These are phyloP conservation scores for Lamproptera curius DNA, from an alignment of 2,888 invertebrate species.

Conservation along the genomic window DNA sequence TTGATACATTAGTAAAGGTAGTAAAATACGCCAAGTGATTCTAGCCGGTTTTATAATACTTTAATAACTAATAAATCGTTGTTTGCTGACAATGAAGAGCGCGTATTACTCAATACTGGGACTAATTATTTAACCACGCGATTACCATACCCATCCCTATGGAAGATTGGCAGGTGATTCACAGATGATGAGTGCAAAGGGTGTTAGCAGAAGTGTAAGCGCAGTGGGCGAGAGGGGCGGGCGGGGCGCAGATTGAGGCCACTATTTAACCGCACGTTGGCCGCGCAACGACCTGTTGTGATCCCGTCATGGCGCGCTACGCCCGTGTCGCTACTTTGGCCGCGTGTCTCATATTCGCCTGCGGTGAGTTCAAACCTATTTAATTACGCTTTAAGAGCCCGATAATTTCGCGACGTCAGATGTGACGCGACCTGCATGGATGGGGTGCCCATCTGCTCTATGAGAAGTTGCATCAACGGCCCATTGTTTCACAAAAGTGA, in stretches of 20 bases:
- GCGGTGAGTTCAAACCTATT: conserved; percentile 78
- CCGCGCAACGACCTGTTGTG: conserved; percentile 78
- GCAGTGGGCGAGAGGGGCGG: conserved; percentile 74
- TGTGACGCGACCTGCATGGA: conserved; percentile 53
- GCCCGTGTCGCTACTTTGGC: conserved; percentile 77
- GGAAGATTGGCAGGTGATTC: conserved; percentile 50
- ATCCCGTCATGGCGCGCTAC: conserved; percentile 79
- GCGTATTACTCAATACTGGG: conserved; percentile 5
- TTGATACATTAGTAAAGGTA: too few relatives aligned
- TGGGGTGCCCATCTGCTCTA: conserved; percentile 46
- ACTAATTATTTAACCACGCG: conserved; percentile 7
- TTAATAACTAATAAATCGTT: too few relatives aligned
- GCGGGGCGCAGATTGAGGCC: conserved; percentile 76
- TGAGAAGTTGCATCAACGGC: conserved; percentile 57
- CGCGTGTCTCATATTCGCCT: conserved; percentile 76
- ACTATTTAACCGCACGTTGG: conserved; percentile 75
- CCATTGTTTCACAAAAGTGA: conserved; percentile 62
- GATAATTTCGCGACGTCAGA: conserved; percentile 71
- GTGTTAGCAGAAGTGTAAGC: conserved; percentile 67
- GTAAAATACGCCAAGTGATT: too few relatives aligned
- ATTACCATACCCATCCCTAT: conserved; percentile 22
- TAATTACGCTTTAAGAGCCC: conserved; percentile 64
- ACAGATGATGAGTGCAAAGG: conserved; percentile 69
- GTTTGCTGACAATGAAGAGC: neutral
- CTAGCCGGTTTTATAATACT: too few relatives aligned